phyloP scores from a whole-genome alignment of 2,113 vertebrate genomes.

The Nymphicus hollandicus region DNA sequence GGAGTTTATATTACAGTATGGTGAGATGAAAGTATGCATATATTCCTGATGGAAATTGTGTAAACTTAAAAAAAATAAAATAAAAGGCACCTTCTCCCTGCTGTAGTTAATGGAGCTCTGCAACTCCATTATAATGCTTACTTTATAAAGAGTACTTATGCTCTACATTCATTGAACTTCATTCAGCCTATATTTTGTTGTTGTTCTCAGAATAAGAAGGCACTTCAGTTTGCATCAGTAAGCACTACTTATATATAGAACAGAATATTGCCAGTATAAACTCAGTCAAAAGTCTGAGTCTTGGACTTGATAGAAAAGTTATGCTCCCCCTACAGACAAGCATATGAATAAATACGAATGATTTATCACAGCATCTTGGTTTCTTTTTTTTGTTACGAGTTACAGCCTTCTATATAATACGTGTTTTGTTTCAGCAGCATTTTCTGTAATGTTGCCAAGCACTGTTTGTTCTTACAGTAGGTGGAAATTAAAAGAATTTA shows the following conservation, averaged over 20 bases:
- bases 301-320: constrained; percentile 49
- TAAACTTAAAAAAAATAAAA: constrained; percentile 1
- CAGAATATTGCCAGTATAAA: not conserved
- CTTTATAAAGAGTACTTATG: not conserved
- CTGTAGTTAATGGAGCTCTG: not conserved
- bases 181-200: not conserved
- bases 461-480: constrained; percentile 59
- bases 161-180: not conserved
- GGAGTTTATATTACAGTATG: constrained; percentile 41
- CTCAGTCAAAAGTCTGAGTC: not conserved
- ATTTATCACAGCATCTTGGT: constrained; percentile 48
- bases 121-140: not conserved
- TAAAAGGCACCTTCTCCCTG: rapidly evolving
- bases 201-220: not conserved
- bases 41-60: not conserved
- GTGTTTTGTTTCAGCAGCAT: constrained; percentile 50
- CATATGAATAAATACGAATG: constrained; percentile 49
- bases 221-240: not conserved
- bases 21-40: constrained; percentile 23
- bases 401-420: constrained; percentile 52
- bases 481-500: constrained; percentile 61
- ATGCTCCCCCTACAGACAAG: constrained; percentile 42
- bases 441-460: constrained; percentile 61
- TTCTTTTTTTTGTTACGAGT: constrained; percentile 60
- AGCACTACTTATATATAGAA: not conserved